These are phyloP conservation scores for Neoaliturus tenellus DNA, from an alignment of 2,888 invertebrate species.

Conservation along the genomic window DNA sequence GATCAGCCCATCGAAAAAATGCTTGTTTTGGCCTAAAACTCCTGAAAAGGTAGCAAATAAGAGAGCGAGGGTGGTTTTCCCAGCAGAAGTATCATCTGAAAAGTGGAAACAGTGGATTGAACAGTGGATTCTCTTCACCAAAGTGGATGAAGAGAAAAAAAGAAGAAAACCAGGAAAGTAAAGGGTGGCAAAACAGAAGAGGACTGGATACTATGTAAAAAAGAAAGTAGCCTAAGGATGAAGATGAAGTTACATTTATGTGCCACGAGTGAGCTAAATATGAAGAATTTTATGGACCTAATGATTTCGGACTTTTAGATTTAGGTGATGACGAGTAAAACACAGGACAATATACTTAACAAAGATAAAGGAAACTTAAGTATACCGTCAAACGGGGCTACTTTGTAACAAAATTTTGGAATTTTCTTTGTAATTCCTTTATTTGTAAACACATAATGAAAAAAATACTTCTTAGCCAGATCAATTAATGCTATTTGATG, in stretches of 20 bases:
- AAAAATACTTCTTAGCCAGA: too few species aligned
- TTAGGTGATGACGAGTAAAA: background rate
- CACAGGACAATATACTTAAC: too few species aligned
- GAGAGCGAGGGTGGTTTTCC: background rate
- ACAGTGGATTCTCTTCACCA: too few species aligned
- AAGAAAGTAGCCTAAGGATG: background rate
- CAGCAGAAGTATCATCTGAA: background rate
- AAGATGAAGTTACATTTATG: background rate
- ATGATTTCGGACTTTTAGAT: background rate
- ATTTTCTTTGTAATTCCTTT: too few species aligned
- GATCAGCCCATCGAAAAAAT: background rate
- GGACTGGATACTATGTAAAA: background rate
- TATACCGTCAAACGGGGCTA: too few species aligned
- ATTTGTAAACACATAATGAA: too few species aligned
- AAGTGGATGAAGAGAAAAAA: background rate
- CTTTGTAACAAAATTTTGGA: too few species aligned
- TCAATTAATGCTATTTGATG: too few species aligned
- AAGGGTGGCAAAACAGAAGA: background rate
- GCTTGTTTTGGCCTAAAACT: background rate
- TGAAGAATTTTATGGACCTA: background rate
- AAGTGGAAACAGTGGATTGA: background rate
- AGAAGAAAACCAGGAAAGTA: background rate
- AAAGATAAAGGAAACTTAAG: too few species aligned
- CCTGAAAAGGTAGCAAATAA: background rate
- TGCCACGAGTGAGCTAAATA: background rate